Evolutionary conservation across 1,140 invertebrate genomes (phyloP).

Genomic region (Drosophila watanabei): DNA sequence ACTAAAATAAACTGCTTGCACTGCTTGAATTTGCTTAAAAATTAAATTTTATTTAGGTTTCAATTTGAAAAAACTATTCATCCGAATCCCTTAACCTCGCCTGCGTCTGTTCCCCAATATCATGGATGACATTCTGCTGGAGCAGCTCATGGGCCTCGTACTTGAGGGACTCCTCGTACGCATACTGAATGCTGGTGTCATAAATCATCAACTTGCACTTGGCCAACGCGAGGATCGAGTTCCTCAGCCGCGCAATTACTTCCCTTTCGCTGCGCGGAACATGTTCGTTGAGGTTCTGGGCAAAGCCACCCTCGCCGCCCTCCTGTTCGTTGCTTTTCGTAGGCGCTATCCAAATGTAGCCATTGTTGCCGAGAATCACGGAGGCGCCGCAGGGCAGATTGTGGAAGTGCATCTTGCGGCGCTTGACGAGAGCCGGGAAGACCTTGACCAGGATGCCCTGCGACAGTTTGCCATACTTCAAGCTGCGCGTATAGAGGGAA

Average conservation of each 20-base stretch:
- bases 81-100: conserved; percentile 86
- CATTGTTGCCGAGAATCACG: conserved; percentile 98
- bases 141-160: conserved; percentile 93
- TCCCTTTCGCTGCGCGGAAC: conserved; percentile 91
- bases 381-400: conserved; percentile 95
- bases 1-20: background rate
- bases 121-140: conserved; percentile 93
- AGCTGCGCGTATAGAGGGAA: conserved; percentile 97
- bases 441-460: conserved; percentile 97
- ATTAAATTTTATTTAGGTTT: conserved; percentile 19
- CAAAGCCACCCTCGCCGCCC: conserved; percentile 92
- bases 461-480: conserved; percentile 97
- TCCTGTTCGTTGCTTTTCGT: conserved; percentile 88
- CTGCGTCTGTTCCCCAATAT: conserved; percentile 91
- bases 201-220: conserved; percentile 95
- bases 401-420: conserved; percentile 98
- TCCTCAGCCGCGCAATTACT: conserved; percentile 94
- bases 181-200: conserved; percentile 96
- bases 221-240: conserved; percentile 95
- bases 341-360: conserved; percentile 97
- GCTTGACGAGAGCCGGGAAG: conserved; percentile 95
- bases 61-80: conserved; percentile 41
- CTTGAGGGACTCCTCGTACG: conserved; percentile 95
- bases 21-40: conserved; percentile 3
- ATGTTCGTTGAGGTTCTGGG: conserved; percentile 91